These are phyloP conservation scores for Cephalotes varians DNA, from an alignment of 2,888 invertebrate species.

Conservation along the genomic window DNA sequence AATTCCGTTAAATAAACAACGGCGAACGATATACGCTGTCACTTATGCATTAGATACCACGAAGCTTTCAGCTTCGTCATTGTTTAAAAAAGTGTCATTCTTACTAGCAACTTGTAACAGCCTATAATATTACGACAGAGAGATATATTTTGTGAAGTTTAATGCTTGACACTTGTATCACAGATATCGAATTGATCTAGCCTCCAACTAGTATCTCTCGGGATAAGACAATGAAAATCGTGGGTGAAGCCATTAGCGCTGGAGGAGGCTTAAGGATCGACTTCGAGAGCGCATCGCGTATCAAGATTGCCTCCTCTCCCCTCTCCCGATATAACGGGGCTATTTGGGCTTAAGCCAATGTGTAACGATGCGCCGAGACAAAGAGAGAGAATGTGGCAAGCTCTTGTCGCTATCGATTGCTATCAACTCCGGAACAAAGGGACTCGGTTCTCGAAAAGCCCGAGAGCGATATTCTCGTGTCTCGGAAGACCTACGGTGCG, in stretches of 20 bases:
- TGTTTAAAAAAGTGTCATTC: not conserved
- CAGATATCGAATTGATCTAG: not conserved
- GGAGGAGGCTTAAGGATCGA: slow-evolving; percentile 35
- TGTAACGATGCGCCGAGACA: slow-evolving; percentile 45
- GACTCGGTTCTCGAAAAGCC: slow-evolving; percentile 34
- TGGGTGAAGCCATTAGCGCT: slow-evolving; percentile 5
- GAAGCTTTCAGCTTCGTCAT: not conserved
- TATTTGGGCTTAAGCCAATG: slow-evolving; percentile 42
- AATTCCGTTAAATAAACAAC: slow-evolving; percentile 66
- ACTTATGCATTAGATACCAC: not conserved
- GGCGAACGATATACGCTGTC: slow-evolving; percentile 20
- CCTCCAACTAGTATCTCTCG: not conserved
- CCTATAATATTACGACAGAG: not conserved
- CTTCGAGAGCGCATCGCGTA: slow-evolving; percentile 19
- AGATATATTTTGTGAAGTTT: not conserved
- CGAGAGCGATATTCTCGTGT: not conserved
- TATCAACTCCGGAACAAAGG: slow-evolving; percentile 42
- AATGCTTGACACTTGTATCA: not conserved
- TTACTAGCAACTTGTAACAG: not conserved
- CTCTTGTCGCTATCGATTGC: slow-evolving; percentile 42
- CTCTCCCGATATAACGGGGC: slow-evolving; percentile 12
- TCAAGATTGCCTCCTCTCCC: slow-evolving; percentile 37
- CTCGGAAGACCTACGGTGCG: not conserved
- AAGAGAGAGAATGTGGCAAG: slow-evolving; percentile 30
- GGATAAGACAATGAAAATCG: slow-evolving; percentile 19